A percentile compares a stretch with the other conserved stretches of the same genome.
These are phyloP conservation scores for Cacoxenus indagator DNA, from an alignment of 2,888 invertebrate genomes.

Conservation along the genomic window DNA sequence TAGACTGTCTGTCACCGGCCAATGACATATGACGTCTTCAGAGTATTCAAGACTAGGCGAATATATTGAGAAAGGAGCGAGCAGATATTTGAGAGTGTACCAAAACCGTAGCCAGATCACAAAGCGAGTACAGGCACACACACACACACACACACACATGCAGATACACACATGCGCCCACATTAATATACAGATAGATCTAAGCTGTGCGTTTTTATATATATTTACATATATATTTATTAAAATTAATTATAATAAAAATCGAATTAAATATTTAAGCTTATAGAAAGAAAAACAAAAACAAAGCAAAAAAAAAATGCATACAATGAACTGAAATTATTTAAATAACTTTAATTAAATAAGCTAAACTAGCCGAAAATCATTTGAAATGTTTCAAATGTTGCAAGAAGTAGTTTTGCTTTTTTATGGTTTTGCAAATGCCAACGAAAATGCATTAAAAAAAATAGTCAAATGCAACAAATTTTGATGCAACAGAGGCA, in stretches of 20 bases:
- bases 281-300: background rate
- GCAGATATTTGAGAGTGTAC: background rate
- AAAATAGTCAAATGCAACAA: background rate
- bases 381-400: background rate
- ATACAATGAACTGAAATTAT: constrained; percentile 21
- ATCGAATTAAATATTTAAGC: background rate
- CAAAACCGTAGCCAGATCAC: constrained; percentile 1
- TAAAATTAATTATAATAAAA: constrained; percentile 8
- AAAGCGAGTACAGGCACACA: constrained; percentile 23
- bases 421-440: background rate
- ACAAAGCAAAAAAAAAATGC: background rate
- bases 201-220: constrained; percentile 15
- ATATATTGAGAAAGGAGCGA: background rate
- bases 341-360: constrained; percentile 11
- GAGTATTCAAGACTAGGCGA: too few relatives aligned
- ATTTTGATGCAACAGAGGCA: background rate
- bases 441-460: background rate
- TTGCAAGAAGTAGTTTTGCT: background rate
- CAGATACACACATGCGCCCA: constrained; percentile 18
- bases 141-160: constrained; percentile 25
- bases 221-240: constrained; percentile 15
- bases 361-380: constrained; percentile 13
- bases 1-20: background rate
- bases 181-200: background rate
- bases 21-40: background rate